Percentiles rank a stretch among this genome's conserved stretches.
phyloP scores from a whole-genome alignment of 2,113 vertebrate species.

The Xiphophorus couchianus region DNA sequence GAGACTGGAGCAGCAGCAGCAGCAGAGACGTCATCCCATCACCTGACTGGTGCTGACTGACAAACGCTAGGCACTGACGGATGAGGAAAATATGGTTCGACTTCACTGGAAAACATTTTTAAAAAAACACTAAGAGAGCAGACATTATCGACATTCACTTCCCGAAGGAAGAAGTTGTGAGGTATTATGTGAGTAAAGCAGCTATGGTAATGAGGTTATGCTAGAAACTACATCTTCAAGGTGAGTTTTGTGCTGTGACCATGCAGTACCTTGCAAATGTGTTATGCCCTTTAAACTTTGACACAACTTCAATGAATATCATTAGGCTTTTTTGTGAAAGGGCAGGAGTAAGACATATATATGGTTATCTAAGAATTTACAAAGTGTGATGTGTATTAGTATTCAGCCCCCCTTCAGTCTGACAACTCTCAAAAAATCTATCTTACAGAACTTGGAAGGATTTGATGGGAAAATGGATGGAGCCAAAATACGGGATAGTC shows the following conservation, averaged over 20 bases:
- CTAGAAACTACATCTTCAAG: conserved; percentile 5
- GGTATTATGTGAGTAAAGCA: conserved; percentile 51
- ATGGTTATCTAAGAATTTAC: background rate
- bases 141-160: conserved; percentile 52
- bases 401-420: background rate
- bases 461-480: too few relatives aligned
- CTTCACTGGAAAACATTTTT: conserved; percentile 8
- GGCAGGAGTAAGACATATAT: background rate
- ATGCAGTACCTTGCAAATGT: background rate
- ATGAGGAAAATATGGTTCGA: conserved; percentile 44
- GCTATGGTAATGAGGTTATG: conserved; percentile 33
- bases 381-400: background rate
- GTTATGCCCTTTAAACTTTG: too few relatives aligned
- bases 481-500: too few relatives aligned
- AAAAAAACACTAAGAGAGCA: conserved; percentile 31
- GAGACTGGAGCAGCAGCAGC: conserved; percentile 54
- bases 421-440: background rate
- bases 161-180: conserved; percentile 46
- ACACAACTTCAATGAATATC: background rate
- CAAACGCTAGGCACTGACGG: conserved; percentile 65
- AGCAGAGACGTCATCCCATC: conserved; percentile 23
- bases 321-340: background rate
- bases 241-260: conserved; percentile 43
- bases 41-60: conserved; percentile 50
- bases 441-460: too few relatives aligned